These are phyloP conservation scores for Eupristina koningsbergeri DNA, from an alignment of 1,140 invertebrate genomes.

Conservation along the genomic window DNA sequence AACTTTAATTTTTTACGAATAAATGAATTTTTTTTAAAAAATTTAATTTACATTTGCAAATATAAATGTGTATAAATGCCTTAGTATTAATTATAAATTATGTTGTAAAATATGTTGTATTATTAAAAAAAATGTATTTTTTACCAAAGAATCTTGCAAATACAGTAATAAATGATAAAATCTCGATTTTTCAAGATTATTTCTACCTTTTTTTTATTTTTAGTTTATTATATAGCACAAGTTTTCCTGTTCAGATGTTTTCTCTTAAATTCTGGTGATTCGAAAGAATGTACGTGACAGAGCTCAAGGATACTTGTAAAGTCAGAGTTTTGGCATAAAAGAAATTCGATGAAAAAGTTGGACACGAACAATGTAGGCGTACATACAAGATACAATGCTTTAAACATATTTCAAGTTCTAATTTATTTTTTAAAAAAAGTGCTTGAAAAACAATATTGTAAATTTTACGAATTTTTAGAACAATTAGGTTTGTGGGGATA, in stretches of 20 bases:
- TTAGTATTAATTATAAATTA: too few relatives aligned
- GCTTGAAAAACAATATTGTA: background rate
- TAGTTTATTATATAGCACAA: background rate
- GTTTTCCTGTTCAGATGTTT: constrained; percentile 14
- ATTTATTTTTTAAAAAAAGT: background rate
- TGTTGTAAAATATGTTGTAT: too few relatives aligned
- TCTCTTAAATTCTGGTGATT: constrained; percentile 29
- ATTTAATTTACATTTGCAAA: too few relatives aligned
- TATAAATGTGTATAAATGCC: too few relatives aligned
- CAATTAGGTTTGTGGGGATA: background rate
- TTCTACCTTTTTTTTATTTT: background rate
- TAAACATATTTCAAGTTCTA: constrained; percentile 16
- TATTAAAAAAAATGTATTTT: too few relatives aligned
- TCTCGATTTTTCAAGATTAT: background rate
- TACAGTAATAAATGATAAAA: background rate
- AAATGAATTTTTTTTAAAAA: too few relatives aligned
- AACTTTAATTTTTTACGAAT: too few relatives aligned
- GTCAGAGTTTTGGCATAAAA: constrained; percentile 22
- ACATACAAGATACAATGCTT: background rate
- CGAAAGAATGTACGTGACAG: constrained; percentile 25
- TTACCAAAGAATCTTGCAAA: too few relatives aligned
- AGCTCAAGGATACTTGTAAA: constrained; percentile 14
- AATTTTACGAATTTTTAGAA: background rate
- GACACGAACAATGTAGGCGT: constrained; percentile 14
- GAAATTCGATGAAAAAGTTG: constrained; percentile 30